Conservation (phyloP, 2,113 vertebrate species). For the Phalacrocorax carbo region DNA sequence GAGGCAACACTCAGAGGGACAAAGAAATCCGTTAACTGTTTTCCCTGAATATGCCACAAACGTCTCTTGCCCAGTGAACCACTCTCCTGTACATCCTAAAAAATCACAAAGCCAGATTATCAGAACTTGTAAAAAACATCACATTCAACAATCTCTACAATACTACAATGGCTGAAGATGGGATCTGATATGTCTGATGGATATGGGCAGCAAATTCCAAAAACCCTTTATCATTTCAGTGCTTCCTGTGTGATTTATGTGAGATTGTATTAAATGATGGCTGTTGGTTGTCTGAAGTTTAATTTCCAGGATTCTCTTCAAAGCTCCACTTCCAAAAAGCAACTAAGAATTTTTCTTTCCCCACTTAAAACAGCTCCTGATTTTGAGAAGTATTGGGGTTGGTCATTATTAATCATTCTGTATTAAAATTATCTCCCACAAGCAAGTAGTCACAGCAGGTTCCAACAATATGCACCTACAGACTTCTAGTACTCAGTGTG, state of each 20-base stretch:
- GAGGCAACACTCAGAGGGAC: not conserved
- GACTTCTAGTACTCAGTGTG: not conserved
- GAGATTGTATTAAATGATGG: not conserved
- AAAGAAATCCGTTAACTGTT: not conserved
- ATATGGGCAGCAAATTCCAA: not conserved
- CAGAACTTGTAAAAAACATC: not conserved
- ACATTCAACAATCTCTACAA: not conserved
- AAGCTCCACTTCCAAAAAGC: not conserved
- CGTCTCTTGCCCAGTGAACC: not conserved
- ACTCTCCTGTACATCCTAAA: not conserved
- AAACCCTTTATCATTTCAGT: not conserved
- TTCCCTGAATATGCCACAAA: not conserved
- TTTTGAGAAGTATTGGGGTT: not conserved
- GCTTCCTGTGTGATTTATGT: not conserved
- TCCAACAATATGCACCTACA: not conserved
- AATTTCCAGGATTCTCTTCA: constrained; percentile 1
- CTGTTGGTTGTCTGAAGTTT: not conserved
- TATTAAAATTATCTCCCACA: not conserved
- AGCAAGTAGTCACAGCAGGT: constrained; percentile 24
- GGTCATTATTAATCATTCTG: not conserved
- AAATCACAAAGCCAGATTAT: not conserved
- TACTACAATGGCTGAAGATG: not conserved
- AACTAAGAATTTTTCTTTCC: not conserved
- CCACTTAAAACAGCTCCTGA: not conserved
- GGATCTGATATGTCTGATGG: not conserved